Conservation (phyloP, 2,797 vertebrate genomes). For the Champsocephalus gunnari region DNA sequence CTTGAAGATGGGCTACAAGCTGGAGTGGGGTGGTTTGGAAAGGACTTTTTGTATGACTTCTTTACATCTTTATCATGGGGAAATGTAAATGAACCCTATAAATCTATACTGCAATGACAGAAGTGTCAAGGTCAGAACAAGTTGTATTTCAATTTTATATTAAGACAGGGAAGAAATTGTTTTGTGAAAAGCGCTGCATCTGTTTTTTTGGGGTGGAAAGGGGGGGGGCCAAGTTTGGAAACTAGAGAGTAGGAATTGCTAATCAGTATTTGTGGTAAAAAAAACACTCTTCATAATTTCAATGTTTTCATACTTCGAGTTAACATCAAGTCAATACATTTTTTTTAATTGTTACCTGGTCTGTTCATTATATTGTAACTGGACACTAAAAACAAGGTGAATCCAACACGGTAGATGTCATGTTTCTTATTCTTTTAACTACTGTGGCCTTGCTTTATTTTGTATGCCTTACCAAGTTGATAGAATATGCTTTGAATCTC, state of each 20-base stretch:
- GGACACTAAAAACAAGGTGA: conserved; percentile 3
- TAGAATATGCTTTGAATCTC: conserved; percentile 33
- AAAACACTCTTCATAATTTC: background rate
- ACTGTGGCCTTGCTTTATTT: conserved; percentile 16
- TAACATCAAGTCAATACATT: background rate
- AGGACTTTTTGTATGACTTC: background rate
- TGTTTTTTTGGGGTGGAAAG: too few species aligned
- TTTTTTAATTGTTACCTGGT: background rate
- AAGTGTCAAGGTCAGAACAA: too few species aligned
- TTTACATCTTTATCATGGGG: conserved; percentile 1
- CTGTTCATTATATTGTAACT: conserved; percentile 12
- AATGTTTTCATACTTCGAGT: background rate
- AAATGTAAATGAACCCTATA: background rate
- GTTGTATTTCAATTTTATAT: too few species aligned
- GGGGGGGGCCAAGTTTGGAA: too few species aligned
- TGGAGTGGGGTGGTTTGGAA: background rate
- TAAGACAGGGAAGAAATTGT: too few species aligned
- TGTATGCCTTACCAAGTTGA: conserved; percentile 1
- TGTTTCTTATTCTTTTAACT: background rate
- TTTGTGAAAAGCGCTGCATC: too few species aligned
- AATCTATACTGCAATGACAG: background rate
- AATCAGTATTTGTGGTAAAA: background rate
- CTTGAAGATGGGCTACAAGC: background rate
- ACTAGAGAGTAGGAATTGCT: too few species aligned
- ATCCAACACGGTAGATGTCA: background rate